Base-by-base conservation (phyloP, 2,113 vertebrate genomes). In the Micromys minutus region DNA sequence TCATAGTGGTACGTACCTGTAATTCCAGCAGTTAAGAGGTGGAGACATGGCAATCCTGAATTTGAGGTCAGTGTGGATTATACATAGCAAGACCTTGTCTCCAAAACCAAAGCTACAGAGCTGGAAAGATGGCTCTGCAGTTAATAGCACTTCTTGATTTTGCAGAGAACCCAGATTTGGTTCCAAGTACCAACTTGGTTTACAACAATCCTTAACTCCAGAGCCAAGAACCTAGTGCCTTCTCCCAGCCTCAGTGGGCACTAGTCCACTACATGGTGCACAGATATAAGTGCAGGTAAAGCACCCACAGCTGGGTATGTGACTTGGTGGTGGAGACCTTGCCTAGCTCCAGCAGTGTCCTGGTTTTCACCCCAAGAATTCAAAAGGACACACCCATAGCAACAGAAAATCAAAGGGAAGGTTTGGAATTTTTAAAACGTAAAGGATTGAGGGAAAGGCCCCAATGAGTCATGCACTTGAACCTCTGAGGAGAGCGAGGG, bases 341-440 rank as follows among this genome's bases (percentile, higher is more conserved):
- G 13, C 65, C 13, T 39, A 55, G 50, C 13, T 5, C 71, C 29
- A 71, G 13, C 34, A 55, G 12, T 72, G 85, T 39, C 47, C 85
- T 55, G 67, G 67, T n/a, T 87, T 87, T 87, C 47, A 87, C 47
- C 47, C 47, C 36, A 65, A 52, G 63, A 63, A 71, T 36, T 52
- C 47, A 71, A 71, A 87, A 87, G 50, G 85, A 47, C 77, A 55
- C 42, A 71, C 39, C n/a, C 24, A 52, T 39, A 87, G 22, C 57
- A 55, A 90, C 50, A 29, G 80, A 88, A 95, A 87, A 90, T 92
- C 71, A 71, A 85, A 88, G 42, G 57, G 52, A 91, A 96, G 89
- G 34, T 21, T n/a, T 87, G 24, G 36, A 87, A 63, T 61, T 79
- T 93, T 94, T 22, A 87, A 90, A 80, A 71, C 5, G 2, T 84